phyloP scores from a whole-genome alignment of 2,888 invertebrate genomes.

The Gerris lacustris region DNA sequence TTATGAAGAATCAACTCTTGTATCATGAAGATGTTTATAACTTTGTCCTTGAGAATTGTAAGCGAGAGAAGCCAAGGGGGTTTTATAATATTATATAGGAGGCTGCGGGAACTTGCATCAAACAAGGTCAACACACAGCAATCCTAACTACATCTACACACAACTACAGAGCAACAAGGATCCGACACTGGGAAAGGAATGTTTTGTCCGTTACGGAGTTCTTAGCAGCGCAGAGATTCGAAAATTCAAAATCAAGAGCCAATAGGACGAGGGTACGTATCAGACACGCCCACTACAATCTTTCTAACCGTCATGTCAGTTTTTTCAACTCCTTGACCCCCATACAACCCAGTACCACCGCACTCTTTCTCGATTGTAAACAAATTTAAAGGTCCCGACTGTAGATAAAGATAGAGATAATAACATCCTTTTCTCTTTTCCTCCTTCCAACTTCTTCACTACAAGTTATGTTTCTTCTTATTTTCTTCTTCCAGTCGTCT shows the following conservation, averaged over 20 bases:
- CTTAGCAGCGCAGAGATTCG: neutral
- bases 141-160: neutral
- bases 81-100: too few species aligned
- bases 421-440: too few species aligned
- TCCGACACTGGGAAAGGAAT: neutral
- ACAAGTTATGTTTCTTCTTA: too few species aligned
- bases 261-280: neutral
- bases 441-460: too few species aligned
- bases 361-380: neutral
- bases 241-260: constrained; percentile 1
- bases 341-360: neutral
- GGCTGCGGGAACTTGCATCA: neutral
- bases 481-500: too few species aligned
- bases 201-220: neutral
- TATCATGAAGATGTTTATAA: too few species aligned
- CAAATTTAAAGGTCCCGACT: constrained; percentile 5
- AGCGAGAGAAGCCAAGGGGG: too few species aligned
- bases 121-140: neutral
- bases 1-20: too few species aligned
- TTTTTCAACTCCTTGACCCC: neutral
- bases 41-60: too few species aligned
- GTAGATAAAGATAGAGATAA: neutral
- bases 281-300: neutral
- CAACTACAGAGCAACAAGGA: neutral
- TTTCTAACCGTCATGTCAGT: neutral